These are phyloP conservation scores for Psylliodes chrysocephalus DNA, from an alignment of 2,888 invertebrate genomes.

Conservation along the genomic window DNA sequence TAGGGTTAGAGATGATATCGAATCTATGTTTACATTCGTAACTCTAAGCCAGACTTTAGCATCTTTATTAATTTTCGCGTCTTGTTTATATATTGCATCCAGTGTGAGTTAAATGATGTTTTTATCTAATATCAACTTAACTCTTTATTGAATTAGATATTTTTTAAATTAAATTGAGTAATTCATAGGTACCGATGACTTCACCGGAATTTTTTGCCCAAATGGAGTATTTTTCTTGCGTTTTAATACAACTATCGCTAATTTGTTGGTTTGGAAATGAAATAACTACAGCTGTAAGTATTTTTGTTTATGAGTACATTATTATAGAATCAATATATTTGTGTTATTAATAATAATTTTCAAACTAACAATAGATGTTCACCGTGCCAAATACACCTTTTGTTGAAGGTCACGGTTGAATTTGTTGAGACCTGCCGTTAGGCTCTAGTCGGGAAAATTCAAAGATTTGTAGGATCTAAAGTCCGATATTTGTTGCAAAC, in stretches of 20 bases:
- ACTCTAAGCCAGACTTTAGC: slow-evolving; percentile 50
- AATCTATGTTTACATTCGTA: slow-evolving; percentile 48
- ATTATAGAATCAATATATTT: too few species aligned
- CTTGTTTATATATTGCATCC: slow-evolving; percentile 50
- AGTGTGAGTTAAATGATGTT: background rate
- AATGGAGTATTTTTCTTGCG: slow-evolving; percentile 47
- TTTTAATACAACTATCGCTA: slow-evolving; percentile 44
- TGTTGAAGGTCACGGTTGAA: too few species aligned
- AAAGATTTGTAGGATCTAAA: too few species aligned
- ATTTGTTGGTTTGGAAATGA: slow-evolving; percentile 51
- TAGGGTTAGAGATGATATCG: slow-evolving; percentile 48
- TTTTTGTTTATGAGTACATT: too few species aligned
- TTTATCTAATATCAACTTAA: background rate
- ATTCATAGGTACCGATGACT: slow-evolving; percentile 44
- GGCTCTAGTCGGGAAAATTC: too few species aligned
- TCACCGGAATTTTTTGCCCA: slow-evolving; percentile 49
- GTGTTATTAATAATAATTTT: too few species aligned
- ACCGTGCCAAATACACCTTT: too few species aligned
- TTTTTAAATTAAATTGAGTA: too few species aligned
- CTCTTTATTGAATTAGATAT: too few species aligned
- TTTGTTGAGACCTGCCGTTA: too few species aligned
- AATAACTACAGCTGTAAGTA: slow-evolving; percentile 49
- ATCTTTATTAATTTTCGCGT: slow-evolving; percentile 51
- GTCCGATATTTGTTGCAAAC: too few species aligned
- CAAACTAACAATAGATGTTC: too few species aligned